These are phyloP conservation scores for Perizoma affinitatum DNA, from an alignment of 2,888 invertebrate genomes.

Conservation along the genomic window DNA sequence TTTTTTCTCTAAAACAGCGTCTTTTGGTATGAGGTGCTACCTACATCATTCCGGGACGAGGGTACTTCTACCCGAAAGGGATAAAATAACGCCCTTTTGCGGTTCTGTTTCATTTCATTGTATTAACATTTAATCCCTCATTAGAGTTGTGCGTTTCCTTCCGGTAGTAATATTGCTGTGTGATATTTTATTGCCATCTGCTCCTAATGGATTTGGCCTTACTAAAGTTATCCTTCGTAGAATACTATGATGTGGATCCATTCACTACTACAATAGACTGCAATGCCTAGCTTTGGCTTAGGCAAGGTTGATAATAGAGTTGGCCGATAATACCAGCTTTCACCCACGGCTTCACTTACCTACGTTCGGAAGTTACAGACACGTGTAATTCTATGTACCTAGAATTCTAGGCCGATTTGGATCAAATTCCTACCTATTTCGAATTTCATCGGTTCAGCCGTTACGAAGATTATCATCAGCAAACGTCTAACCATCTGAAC, in stretches of 20 bases:
- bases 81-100: constrained; percentile 53
- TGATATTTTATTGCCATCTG: constrained; percentile 7
- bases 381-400: no score
- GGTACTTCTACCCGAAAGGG: constrained; percentile 46
- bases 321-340: no score
- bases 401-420: no score
- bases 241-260: not conserved
- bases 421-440: no score
- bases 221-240: constrained; percentile 2
- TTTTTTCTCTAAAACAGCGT: not conserved
- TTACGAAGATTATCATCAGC: no score
- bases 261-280: no score
- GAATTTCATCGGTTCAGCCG: no score
- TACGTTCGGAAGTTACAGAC: no score
- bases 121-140: constrained; percentile 63
- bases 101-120: constrained; percentile 49
- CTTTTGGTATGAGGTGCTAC: constrained; percentile 17
- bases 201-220: not conserved
- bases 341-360: no score
- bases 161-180: constrained; percentile 8
- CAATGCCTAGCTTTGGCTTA: no score
- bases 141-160: constrained; percentile 50
- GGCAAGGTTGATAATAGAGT: no score
- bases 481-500: no score
- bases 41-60: constrained; percentile 50